phyloP scores from a whole-genome alignment of 1,140 invertebrate species.

The Dermatophagoides farinae region DNA sequence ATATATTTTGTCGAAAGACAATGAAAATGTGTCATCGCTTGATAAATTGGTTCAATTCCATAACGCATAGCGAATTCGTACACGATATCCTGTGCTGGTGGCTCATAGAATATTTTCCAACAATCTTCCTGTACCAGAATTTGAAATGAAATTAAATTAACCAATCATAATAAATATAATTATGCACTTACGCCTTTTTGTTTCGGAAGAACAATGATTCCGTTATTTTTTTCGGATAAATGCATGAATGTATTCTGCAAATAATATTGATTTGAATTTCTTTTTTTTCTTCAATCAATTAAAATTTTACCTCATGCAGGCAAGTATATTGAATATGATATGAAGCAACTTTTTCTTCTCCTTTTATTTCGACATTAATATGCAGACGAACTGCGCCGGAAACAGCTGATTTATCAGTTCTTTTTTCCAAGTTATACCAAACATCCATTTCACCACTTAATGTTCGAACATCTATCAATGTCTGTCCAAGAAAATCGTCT shows the following conservation, averaged over 20 bases:
- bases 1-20: conserved; percentile 36
- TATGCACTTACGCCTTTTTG: conserved; percentile 25
- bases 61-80: conserved; percentile 38
- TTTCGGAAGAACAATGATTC: conserved; percentile 27
- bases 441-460: conserved; percentile 98
- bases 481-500: conserved; percentile 96
- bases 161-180: background rate
- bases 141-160: background rate
- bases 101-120: conserved; percentile 37
- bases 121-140: conserved; percentile 25
- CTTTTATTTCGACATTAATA: conserved; percentile 99
- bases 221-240: conserved; percentile 24
- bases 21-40: conserved; percentile 35
- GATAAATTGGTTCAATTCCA: conserved; percentile 37
- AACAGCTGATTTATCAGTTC: conserved; percentile 97
- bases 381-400: conserved; percentile 94
- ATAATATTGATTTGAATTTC: background rate
- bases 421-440: conserved; percentile 86
- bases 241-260: conserved; percentile 31
- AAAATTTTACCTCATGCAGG: conserved; percentile 54
- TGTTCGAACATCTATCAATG: conserved; percentile 94
- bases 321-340: conserved; percentile 99
- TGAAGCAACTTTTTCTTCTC: conserved; percentile 95
- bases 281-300: background rate
- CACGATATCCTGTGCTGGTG: conserved; percentile 33